These are phyloP conservation scores for Apamea crenata DNA, from an alignment of 2,888 invertebrate genomes.

Conservation along the genomic window DNA sequence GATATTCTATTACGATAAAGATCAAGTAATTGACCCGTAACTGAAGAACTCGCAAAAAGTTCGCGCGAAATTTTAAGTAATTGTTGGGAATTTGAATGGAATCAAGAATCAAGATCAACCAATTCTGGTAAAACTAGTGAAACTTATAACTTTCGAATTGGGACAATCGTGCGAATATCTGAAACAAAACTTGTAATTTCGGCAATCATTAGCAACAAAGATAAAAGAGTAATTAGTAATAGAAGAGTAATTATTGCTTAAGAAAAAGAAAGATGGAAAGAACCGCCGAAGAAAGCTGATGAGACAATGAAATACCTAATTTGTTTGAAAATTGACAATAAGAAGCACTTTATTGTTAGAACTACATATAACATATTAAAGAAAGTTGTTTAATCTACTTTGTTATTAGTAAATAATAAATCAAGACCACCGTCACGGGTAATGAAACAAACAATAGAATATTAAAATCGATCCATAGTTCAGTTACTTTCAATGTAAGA, in stretches of 20 bases:
- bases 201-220: conserved; percentile 37
- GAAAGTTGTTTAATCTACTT: conserved; percentile 62
- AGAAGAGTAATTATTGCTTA: conserved; percentile 21
- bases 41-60: conserved; percentile 53
- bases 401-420: conserved; percentile 62
- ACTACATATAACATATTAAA: conserved; percentile 50
- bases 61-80: conserved; percentile 59
- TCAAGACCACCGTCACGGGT: conserved; percentile 57
- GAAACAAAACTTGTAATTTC: conserved; percentile 32
- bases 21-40: conserved; percentile 68
- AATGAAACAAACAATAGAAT: conserved; percentile 60
- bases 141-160: conserved; percentile 64
- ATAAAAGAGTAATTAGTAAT: conserved; percentile 42
- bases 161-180: conserved; percentile 76
- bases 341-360: conserved; percentile 43
- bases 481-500: conserved; percentile 56
- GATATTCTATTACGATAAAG: conserved; percentile 62
- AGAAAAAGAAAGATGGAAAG: conserved; percentile 13
- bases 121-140: conserved; percentile 72
- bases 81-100: conserved; percentile 68
- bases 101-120: conserved; percentile 78
- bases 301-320: conserved; percentile 41
- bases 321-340: conserved; percentile 41
- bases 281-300: conserved; percentile 41
- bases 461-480: conserved; percentile 59